phyloP scores from a whole-genome alignment of 2,797 vertebrate genomes.

The Ataeniobius toweri region DNA sequence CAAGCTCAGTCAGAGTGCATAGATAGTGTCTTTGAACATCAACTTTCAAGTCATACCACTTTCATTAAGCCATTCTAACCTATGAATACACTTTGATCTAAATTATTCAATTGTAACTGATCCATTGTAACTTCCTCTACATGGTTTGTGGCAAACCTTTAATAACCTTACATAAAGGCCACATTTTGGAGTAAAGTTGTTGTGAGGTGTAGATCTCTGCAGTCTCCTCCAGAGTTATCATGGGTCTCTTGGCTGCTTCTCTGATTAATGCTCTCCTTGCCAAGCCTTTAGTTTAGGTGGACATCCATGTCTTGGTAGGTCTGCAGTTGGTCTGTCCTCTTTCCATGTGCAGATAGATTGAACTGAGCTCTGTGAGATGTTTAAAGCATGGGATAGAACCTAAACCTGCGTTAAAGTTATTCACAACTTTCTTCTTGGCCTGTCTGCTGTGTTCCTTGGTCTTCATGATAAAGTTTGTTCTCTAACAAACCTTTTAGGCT shows the following conservation, averaged over 20 bases:
- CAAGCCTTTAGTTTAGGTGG: neutral
- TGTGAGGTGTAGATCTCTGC: neutral
- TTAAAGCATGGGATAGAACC: neutral
- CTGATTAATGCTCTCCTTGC: neutral
- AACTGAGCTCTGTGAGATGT: neutral
- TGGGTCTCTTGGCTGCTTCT: neutral
- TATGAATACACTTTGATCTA: no score
- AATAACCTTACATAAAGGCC: neutral
- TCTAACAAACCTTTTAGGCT: neutral
- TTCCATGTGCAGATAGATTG: neutral
- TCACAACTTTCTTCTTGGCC: neutral
- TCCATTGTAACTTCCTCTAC: no score
- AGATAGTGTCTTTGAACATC: no score
- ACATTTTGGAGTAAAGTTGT: neutral
- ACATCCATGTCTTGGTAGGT: neutral
- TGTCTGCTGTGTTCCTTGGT: neutral
- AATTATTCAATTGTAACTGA: no score
- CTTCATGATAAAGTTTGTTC: neutral
- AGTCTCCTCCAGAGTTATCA: neutral
- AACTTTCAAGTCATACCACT: no score
- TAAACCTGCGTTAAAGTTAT: neutral
- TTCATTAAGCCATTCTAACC: no score
- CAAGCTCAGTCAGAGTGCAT: no score
- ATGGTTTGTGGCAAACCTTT: no score
- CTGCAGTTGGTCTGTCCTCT: no score